Percentiles rank a stretch among this genome's conserved stretches.
Conservation (phyloP, 2,888 invertebrate species). For the Latheticus oryzae region DNA sequence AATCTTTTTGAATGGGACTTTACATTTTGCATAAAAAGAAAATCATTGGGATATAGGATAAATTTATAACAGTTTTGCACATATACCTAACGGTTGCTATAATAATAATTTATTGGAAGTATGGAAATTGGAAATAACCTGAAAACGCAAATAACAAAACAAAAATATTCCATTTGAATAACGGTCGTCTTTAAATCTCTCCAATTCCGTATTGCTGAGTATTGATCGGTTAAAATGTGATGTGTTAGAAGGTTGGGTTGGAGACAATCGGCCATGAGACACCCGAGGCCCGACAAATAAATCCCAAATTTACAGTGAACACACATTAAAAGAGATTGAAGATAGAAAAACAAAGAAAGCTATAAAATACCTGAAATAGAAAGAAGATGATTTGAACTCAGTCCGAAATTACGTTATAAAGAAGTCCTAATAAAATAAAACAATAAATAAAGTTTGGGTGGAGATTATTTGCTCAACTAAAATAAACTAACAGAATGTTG, state of each 20-base stretch:
- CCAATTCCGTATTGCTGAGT: slow-evolving; percentile 33
- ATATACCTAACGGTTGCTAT: no score
- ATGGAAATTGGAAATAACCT: slow-evolving; percentile 31
- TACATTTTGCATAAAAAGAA: slow-evolving; percentile 20
- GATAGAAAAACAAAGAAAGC: slow-evolving; percentile 23
- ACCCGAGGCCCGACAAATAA: slow-evolving; percentile 20
- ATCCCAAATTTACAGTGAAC: slow-evolving; percentile 28
- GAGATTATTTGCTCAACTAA: slow-evolving; percentile 17
- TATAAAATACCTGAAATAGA: slow-evolving; percentile 9
- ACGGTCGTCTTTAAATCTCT: slow-evolving; percentile 35
- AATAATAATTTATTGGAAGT: slow-evolving; percentile 23
- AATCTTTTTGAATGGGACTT: slow-evolving; percentile 12
- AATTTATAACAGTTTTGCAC: slow-evolving; percentile 17
- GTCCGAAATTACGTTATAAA: slow-evolving; percentile 3
- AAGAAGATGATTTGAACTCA: slow-evolving; percentile 13
- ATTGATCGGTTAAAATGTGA: slow-evolving; percentile 32
- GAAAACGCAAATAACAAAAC: slow-evolving; percentile 35
- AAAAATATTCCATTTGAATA: slow-evolving; percentile 35
- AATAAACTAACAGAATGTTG: slow-evolving; percentile 19
- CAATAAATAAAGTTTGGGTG: slow-evolving; percentile 25
- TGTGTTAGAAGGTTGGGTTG: slow-evolving; percentile 20
- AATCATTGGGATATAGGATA: slow-evolving; percentile 3
- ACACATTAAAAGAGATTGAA: slow-evolving; percentile 20
- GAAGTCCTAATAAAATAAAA: slow-evolving; percentile 26
- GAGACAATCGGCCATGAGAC: slow-evolving; percentile 27